Percentiles rank a stretch among this genome's conserved stretches.
phyloP scores from a whole-genome alignment of 2,797 vertebrate genomes.

The Microctenopoma steveboyesi region DNA sequence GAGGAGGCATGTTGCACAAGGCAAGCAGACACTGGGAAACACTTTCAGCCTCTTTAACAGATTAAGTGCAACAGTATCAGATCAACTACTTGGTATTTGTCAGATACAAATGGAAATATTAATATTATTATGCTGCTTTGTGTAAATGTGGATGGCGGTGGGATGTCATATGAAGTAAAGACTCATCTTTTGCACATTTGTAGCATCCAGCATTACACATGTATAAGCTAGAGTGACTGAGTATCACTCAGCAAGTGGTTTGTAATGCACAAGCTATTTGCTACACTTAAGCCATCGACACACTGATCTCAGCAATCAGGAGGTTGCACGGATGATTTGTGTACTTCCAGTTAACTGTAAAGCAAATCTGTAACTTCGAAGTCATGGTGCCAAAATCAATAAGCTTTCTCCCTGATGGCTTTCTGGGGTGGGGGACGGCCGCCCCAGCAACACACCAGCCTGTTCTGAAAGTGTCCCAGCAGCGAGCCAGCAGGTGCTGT shows the following conservation, averaged over 20 bases:
- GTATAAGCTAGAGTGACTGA: neutral
- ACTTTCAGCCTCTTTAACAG: neutral
- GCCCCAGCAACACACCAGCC: constrained; percentile 8
- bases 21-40: neutral
- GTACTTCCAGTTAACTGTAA: neutral
- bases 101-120: neutral
- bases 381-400: neutral
- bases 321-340: neutral
- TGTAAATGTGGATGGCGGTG: neutral
- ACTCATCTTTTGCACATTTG: neutral
- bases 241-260: neutral
- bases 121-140: neutral
- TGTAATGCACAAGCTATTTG: neutral
- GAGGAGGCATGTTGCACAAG: neutral
- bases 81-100: neutral
- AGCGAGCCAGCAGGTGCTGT: neutral
- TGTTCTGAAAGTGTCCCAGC: constrained; percentile 21
- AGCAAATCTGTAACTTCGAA: constrained; percentile 1
- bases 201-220: neutral
- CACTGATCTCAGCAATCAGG: neutral
- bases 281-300: neutral
- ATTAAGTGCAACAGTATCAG: no score
- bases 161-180: neutral
- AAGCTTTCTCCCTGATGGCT: constrained; percentile 7
- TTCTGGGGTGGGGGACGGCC: neutral